These are phyloP conservation scores for Eidolon dupreanum DNA, from an alignment of 2,797 vertebrate species.

Conservation along the genomic window DNA sequence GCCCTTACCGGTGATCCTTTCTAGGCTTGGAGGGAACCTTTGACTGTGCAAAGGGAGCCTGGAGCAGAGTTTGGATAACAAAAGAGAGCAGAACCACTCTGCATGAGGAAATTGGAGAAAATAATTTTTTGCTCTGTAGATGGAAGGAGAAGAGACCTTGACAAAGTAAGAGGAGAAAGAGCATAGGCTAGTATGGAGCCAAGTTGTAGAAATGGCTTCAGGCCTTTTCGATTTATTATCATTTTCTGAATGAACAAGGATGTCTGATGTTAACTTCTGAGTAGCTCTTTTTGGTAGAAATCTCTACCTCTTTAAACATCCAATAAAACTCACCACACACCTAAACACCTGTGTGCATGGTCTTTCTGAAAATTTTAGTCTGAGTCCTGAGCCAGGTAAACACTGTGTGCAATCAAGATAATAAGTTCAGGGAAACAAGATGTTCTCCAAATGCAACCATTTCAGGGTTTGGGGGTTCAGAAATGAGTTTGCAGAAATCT, in stretches of 20 bases:
- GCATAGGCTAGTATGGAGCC: background rate
- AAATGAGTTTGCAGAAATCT: background rate
- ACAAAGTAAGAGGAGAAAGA: background rate
- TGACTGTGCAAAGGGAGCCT: background rate
- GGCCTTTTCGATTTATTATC: background rate
- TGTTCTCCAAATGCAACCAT: background rate
- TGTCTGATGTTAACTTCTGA: background rate
- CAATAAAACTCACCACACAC: background rate
- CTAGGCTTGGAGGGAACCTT: background rate
- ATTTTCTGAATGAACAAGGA: background rate
- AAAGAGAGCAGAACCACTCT: background rate
- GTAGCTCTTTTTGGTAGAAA: background rate
- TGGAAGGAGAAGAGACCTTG: background rate
- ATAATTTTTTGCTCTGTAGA: background rate
- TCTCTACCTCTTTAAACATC: background rate
- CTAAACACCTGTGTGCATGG: background rate
- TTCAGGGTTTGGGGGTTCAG: background rate
- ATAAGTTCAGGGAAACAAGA: background rate
- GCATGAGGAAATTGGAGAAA: background rate
- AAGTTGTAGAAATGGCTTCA: background rate
- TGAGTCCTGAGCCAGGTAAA: background rate
- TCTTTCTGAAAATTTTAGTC: background rate
- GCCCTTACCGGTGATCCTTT: background rate
- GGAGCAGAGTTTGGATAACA: background rate
- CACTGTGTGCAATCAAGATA: background rate